Conservation (phyloP, 2,797 vertebrate species). For the Silurus lanzhouensis region DNA sequence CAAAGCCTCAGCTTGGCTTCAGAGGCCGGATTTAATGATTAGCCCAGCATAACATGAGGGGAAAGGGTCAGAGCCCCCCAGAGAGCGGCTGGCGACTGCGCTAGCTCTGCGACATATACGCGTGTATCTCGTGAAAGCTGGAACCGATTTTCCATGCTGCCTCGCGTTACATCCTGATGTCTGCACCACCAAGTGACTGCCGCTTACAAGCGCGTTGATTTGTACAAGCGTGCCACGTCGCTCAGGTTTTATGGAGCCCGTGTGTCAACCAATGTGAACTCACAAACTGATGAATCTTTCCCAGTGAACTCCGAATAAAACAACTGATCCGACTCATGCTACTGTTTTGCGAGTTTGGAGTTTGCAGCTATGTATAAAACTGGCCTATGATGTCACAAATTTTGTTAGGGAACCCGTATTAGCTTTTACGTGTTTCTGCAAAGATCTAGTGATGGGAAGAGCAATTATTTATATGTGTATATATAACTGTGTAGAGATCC, state of each 20-base stretch:
- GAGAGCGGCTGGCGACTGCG: slow-evolving; percentile 53
- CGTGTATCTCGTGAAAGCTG: slow-evolving; percentile 45
- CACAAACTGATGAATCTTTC: background rate
- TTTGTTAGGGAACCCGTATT: background rate
- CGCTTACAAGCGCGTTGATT: background rate
- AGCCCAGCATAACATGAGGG: slow-evolving; percentile 29
- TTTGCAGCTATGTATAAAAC: too few species aligned
- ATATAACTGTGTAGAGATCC: too few species aligned
- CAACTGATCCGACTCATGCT: too few species aligned
- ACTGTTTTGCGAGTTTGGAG: too few species aligned
- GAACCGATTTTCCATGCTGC: slow-evolving; percentile 59
- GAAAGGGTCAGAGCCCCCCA: slow-evolving; percentile 39
- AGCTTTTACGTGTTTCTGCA: background rate
- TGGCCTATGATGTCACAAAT: too few species aligned
- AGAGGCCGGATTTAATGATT: slow-evolving; percentile 23
- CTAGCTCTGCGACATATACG: background rate
- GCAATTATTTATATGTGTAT: too few species aligned
- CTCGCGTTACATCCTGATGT: slow-evolving; percentile 41
- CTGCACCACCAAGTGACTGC: background rate
- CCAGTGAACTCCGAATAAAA: background rate
- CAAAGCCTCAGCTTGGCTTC: background rate
- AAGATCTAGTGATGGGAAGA: too few species aligned
- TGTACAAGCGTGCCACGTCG: background rate
- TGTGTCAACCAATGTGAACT: background rate
- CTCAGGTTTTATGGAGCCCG: background rate